Percentiles rank a stretch among this genome's conserved stretches.
Conservation (phyloP, 1,140 invertebrate genomes). For the Akabosia matsudoensis region DNA sequence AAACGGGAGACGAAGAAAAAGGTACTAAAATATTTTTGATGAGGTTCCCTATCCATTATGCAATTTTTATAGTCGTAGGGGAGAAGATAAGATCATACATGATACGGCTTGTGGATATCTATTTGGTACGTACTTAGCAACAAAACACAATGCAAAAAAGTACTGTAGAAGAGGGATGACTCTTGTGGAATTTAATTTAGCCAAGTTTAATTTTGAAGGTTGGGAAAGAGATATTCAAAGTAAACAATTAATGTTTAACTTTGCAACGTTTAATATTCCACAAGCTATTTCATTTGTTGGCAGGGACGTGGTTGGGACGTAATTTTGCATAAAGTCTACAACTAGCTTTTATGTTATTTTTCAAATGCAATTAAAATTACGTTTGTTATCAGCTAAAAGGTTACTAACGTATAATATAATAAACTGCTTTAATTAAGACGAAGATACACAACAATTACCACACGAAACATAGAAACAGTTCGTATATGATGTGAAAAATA, state of each 20-base stretch:
- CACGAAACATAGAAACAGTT: no score
- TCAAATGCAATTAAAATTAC: no score
- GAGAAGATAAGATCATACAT: not conserved
- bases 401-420: no score
- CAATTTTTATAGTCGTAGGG: not conserved
- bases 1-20: not conserved
- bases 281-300: no score
- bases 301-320: no score
- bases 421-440: no score
- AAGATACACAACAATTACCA: no score
- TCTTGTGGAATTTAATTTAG: not conserved
- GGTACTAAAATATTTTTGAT: slow-evolving; percentile 23
- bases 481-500: no score
- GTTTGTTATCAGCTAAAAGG: no score
- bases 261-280: not conserved
- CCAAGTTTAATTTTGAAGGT: not conserved
- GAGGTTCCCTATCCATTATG: slow-evolving; percentile 4
- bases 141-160: not conserved
- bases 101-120: no score
- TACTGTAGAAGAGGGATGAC: not conserved
- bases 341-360: no score
- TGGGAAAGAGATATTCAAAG: not conserved
- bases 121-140: not conserved
- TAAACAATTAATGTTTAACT: slow-evolving; percentile 4
- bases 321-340: no score